A percentile compares a stretch with the other conserved stretches of the same genome.
These are phyloP conservation scores for Hesperophylax magnus DNA, from an alignment of 1,140 invertebrate genomes.

Conservation along the genomic window DNA sequence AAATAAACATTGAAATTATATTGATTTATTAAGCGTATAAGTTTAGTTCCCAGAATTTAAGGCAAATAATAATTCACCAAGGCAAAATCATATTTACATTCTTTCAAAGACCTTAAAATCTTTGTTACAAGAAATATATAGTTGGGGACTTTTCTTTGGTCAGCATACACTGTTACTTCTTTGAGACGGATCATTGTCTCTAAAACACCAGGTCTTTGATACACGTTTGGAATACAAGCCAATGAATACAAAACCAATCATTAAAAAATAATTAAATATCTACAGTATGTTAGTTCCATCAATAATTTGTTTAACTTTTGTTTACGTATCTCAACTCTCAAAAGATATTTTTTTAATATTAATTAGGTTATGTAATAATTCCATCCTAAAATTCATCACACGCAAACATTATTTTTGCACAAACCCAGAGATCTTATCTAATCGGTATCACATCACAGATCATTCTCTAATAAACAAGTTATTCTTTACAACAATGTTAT, in stretches of 20 bases:
- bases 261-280: background rate
- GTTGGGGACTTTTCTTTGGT: conserved; percentile 22
- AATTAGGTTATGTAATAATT: background rate
- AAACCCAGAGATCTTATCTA: conserved; percentile 34
- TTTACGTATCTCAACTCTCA: too few species aligned
- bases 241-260: conserved; percentile 17
- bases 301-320: too few species aligned
- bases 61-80: background rate
- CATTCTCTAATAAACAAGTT: conserved; percentile 9
- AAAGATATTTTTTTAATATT: background rate
- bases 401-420: conserved; percentile 28
- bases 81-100: background rate
- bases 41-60: conserved; percentile 24
- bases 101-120: background rate
- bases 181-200: background rate
- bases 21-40: conserved; percentile 22
- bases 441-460: conserved; percentile 24
- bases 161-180: background rate
- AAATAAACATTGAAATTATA: background rate
- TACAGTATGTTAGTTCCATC: too few species aligned
- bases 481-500: background rate
- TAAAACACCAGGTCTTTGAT: background rate
- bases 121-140: background rate
- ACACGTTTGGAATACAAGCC: conserved; percentile 6
- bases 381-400: background rate